phyloP scores from a whole-genome alignment of 2,888 invertebrate species.

The Calliscelio sp. region DNA sequence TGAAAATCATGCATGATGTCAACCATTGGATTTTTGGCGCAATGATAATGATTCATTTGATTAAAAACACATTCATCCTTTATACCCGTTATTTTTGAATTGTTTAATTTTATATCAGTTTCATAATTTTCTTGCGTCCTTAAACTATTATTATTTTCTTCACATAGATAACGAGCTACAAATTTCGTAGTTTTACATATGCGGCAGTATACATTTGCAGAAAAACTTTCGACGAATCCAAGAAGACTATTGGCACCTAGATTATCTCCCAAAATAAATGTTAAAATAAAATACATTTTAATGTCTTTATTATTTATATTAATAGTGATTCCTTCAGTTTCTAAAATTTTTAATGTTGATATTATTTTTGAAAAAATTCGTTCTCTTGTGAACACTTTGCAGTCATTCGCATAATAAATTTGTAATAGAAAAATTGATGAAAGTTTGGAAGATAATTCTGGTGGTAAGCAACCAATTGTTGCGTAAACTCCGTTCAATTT shows the following conservation, averaged over 20 bases:
- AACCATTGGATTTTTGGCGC: constrained; percentile 16
- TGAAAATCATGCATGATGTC: constrained; percentile 51
- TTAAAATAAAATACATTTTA: constrained; percentile 40
- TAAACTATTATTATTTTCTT: constrained; percentile 22
- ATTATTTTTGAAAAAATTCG: constrained; percentile 24
- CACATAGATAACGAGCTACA: background rate
- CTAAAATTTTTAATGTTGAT: constrained; percentile 13
- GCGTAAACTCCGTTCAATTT: constrained; percentile 46
- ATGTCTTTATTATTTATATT: constrained; percentile 18
- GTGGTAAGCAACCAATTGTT: constrained; percentile 36
- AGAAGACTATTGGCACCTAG: constrained; percentile 49
- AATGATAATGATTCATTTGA: constrained; percentile 15
- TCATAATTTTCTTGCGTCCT: constrained; percentile 23
- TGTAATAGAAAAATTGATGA: constrained; percentile 24
- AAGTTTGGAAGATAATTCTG: constrained; percentile 22
- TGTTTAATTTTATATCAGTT: background rate
- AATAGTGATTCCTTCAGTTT: constrained; percentile 48
- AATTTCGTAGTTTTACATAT: constrained; percentile 23
- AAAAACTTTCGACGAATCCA: constrained; percentile 58
- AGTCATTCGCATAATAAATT: constrained; percentile 30
- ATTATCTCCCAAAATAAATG: constrained; percentile 59
- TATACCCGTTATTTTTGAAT: constrained; percentile 33
- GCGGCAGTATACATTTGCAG: constrained; percentile 32
- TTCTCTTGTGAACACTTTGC: constrained; percentile 7
- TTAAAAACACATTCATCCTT: constrained; percentile 43